A percentile compares a stretch with the other conserved stretches of the same genome.
phyloP scores from a whole-genome alignment of 2,113 vertebrate species.

The human (Homo sapiens) region GRCh38 chr1:76023501-76024000 shows the following conservation, averaged over 20 bases:
- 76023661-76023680: background rate
- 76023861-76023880: background rate
- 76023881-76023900: background rate
- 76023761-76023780: background rate
- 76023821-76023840: background rate
- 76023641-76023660: background rate
- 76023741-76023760: background rate
- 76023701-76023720: background rate
- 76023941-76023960: constrained; percentile 11
- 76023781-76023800: background rate
- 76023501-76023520: background rate
- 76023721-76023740: background rate
- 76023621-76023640: background rate
- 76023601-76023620: background rate
- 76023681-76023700: background rate
- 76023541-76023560: background rate
- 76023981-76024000: background rate
- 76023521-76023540: background rate
- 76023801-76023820: background rate
- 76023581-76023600: background rate
- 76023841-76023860: background rate
- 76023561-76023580: background rate
- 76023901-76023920: constrained; percentile 2
- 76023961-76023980: constrained; percentile 2
- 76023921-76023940: background rate